Evolutionary conservation across 2,113 vertebrate genomes (phyloP).

Genomic region (Semnornis frantzii): DNA sequence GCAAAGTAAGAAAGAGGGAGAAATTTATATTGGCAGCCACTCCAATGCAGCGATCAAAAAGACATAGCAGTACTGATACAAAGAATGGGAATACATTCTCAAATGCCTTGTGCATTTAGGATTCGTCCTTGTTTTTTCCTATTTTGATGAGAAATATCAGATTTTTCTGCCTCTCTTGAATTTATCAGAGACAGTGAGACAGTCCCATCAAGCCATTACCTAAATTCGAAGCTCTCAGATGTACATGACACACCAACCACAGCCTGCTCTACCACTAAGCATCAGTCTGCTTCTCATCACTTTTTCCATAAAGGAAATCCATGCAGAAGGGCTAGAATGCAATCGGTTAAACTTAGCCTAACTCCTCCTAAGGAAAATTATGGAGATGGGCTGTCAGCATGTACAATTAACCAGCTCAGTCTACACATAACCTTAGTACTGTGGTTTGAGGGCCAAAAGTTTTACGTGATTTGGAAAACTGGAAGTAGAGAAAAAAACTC

Average conservation of each 20-base stretch:
- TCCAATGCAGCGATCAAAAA: background rate
- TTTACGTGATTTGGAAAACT: background rate
- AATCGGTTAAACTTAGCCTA: background rate
- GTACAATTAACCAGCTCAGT: background rate
- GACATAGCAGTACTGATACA: background rate
- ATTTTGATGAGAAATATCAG: background rate
- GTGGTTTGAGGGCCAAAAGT: background rate
- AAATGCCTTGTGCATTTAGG: background rate
- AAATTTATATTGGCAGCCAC: background rate
- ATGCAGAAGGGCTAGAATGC: background rate
- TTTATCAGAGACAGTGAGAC: background rate
- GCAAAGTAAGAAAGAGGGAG: background rate
- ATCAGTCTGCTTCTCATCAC: background rate
- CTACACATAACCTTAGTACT: background rate
- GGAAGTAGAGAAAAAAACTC: background rate
- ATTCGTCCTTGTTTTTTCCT: background rate
- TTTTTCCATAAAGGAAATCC: background rate
- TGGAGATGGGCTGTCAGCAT: background rate
- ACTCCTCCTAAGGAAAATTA: background rate
- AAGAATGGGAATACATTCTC: background rate
- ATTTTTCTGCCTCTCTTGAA: background rate
- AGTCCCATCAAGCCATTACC: background rate
- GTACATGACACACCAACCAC: background rate
- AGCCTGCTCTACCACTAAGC: background rate
- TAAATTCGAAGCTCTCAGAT: background rate